Evolutionary conservation across 1,140 invertebrate species (phyloP).

Genomic region (Sitodiplosis mosellana): DNA sequence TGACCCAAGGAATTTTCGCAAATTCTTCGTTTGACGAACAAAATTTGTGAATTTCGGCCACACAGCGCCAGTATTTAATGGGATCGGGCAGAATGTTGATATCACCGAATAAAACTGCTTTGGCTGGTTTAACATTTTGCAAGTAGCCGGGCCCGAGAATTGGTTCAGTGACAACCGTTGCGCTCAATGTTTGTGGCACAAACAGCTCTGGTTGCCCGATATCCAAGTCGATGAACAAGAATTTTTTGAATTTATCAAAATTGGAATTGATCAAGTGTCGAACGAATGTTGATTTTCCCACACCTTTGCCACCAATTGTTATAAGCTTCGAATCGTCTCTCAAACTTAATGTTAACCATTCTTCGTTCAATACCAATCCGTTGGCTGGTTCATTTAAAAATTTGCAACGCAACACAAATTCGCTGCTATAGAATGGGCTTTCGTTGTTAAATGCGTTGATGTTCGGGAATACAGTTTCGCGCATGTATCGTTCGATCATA

Average conservation of each 20-base stretch:
- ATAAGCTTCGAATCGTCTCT: slow-evolving; percentile 16
- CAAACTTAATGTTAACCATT: slow-evolving; percentile 18
- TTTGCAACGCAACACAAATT: slow-evolving; percentile 16
- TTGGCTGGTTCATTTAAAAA: slow-evolving; percentile 10
- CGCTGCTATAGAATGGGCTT: slow-evolving; percentile 10
- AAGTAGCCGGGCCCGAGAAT: slow-evolving; percentile 50
- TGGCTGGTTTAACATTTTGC: slow-evolving; percentile 14
- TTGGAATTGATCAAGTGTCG: slow-evolving; percentile 43
- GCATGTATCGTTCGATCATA: slow-evolving; percentile 18
- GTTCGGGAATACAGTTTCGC: slow-evolving; percentile 25
- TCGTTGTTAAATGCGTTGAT: slow-evolving; percentile 6
- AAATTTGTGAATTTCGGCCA: slow-evolving; percentile 24
- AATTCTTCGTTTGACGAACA: slow-evolving; percentile 13
- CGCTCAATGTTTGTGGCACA: slow-evolving; percentile 43
- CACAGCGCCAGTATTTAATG: slow-evolving; percentile 27
- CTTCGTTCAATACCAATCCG: slow-evolving; percentile 14
- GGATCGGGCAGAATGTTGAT: slow-evolving; percentile 29
- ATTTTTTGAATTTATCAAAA: slow-evolving; percentile 22
- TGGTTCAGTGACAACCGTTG: slow-evolving; percentile 34
- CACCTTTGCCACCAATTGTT: slow-evolving; percentile 45
- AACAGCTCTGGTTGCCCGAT: slow-evolving; percentile 61
- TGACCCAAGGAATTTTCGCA: slow-evolving; percentile 28
- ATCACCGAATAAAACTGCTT: slow-evolving; percentile 28
- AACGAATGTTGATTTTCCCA: slow-evolving; percentile 53
- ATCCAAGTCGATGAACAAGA: slow-evolving; percentile 55